Evolutionary conservation across 1,140 invertebrate genomes (phyloP), one percentile per base, ranked within the genome.

Genomic region (Monomorium pharaonis): DNA sequence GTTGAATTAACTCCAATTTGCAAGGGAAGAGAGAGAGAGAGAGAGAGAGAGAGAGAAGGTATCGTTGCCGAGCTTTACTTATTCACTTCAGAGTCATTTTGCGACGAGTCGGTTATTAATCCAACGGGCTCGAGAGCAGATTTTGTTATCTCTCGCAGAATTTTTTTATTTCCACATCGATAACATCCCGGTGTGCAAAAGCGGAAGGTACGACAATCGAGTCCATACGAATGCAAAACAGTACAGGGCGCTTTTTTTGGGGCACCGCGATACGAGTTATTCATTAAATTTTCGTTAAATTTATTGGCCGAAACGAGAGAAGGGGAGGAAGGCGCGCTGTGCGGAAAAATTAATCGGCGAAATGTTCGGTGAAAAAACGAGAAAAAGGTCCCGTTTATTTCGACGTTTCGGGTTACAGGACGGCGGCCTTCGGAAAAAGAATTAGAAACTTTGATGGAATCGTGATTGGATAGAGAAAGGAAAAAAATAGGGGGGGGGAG

Each of bases 401-500:
- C n/a, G 47, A 65, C 30, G 21, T 67, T 69, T 18, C 30, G 44
- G 27, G 42, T 37, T 42, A 27, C 16, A 67, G 76, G 33, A 5
- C 10, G 76, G n/a, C n/a, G 37, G 44, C 42, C 30, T 69, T 80
- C 30, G 44, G 65, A 72, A 72, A 81, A 72, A 5, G 12, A 51
- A 80, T 80, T 47, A 56, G 58, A 65, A 65, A 49, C 49, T 65
- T 77, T n/a, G 58, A 44, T 62, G 74, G 74, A 77, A 62, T 62
- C 42, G 56, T 77, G 58, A 63, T 78, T 56, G 58, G 75, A 75
- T 42, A 58, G 49, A 42, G 51, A 10, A 14, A 80, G 33, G 70
- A 72, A 42, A 44, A 9, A 14, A 80, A 47, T 72, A 74, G 7
- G 37, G 7, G 37, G 9, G 14, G 69, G 47, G 72, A 83, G 27